phyloP scores from a whole-genome alignment of 2,888 invertebrate species.

The Apodemia duryi region DNA sequence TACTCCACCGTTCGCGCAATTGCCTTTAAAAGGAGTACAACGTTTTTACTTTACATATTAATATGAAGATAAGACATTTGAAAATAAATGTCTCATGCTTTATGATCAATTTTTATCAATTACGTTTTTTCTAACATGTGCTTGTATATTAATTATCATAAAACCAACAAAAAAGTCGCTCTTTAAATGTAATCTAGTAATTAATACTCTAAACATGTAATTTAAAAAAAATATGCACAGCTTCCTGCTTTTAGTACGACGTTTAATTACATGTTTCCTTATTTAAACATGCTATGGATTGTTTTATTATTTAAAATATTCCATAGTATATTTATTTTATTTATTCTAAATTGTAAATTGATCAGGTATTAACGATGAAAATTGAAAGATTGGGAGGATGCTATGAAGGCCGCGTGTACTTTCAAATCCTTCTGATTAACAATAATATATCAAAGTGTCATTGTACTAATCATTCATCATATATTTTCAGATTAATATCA shows the following conservation, averaged over 20 bases:
- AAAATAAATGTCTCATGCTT: too few relatives aligned
- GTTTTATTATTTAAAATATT: not conserved
- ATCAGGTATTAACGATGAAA: conserved; percentile 1
- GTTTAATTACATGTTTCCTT: not conserved
- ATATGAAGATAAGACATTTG: too few relatives aligned
- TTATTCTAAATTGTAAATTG: not conserved
- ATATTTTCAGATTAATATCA: not conserved
- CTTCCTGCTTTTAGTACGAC: not conserved
- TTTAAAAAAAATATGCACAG: not conserved
- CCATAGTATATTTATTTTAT: not conserved
- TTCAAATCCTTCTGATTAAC: conserved; percentile 16
- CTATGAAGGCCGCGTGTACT: conserved; percentile 16
- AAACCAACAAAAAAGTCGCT: not conserved
- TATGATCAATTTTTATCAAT: too few relatives aligned
- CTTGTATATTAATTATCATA: too few relatives aligned
- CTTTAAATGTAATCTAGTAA: not conserved
- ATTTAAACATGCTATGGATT: not conserved
- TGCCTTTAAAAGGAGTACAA: too few relatives aligned
- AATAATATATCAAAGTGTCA: conserved; percentile 3
- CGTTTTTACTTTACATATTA: too few relatives aligned
- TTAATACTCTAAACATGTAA: not conserved
- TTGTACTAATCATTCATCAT: not conserved
- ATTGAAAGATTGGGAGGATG: conserved; percentile 16
- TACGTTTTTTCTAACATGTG: too few relatives aligned
- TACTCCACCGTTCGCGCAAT: too few relatives aligned